Evolutionary conservation across 2,888 invertebrate genomes (phyloP).

Genomic region (Gasteruption jaculator): DNA sequence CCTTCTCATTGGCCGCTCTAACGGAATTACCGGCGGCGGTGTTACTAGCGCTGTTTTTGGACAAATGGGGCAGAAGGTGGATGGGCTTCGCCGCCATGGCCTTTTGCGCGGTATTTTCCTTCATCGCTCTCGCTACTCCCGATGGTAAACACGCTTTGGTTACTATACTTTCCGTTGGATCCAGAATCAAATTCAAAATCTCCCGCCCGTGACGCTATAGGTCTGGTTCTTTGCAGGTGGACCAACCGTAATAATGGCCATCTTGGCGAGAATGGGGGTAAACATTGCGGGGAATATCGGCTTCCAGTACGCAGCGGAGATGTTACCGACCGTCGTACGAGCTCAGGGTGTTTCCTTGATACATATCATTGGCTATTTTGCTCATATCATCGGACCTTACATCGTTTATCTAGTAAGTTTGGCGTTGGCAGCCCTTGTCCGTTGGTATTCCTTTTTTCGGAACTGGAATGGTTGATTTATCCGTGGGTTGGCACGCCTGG

Average conservation of each 20-base stretch:
- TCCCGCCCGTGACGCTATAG: neutral
- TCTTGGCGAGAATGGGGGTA: conserved; percentile 78
- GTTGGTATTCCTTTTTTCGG: neutral
- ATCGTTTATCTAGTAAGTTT: conserved; percentile 73
- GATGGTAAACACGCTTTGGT: conserved; percentile 57
- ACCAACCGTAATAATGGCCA: conserved; percentile 73
- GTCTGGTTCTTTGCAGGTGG: conserved; percentile 55
- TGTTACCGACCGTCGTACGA: conserved; percentile 81
- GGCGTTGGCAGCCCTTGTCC: neutral
- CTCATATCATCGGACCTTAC: conserved; percentile 79
- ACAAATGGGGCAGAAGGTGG: conserved; percentile 82
- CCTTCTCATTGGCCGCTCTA: conserved; percentile 78
- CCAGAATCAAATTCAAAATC: neutral
- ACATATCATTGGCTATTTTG: conserved; percentile 84
- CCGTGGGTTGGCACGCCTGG: too few species aligned
- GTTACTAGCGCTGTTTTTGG: conserved; percentile 70
- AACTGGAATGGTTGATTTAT: neutral
- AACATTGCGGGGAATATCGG: conserved; percentile 90
- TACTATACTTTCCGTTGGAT: conserved; percentile 11
- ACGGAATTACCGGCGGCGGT: conserved; percentile 84
- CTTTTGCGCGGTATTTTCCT: conserved; percentile 73
- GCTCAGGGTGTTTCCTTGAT: conserved; percentile 84
- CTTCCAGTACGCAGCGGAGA: conserved; percentile 83
- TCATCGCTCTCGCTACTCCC: conserved; percentile 72
- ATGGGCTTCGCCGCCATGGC: conserved; percentile 79